phyloP scores from a whole-genome alignment of 2,113 vertebrate genomes.

The Oncorhynchus nerka region DNA sequence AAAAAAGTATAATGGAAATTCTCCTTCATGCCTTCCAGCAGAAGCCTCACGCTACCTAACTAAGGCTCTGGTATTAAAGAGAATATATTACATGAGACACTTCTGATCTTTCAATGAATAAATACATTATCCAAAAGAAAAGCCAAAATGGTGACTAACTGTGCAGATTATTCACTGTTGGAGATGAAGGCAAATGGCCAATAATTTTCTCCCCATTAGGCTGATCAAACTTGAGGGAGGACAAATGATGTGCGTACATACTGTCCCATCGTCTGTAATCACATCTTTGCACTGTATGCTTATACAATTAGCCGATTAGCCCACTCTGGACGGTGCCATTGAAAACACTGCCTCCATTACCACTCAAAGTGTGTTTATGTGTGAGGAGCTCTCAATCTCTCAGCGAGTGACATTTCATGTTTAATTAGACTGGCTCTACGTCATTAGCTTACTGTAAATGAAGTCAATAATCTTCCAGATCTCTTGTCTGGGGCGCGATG shows the following conservation, averaged over 20 bases:
- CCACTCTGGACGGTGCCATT: slow-evolving; percentile 59
- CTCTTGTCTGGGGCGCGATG: slow-evolving; percentile 41
- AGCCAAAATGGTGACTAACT: slow-evolving; percentile 23
- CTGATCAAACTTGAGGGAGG: no score
- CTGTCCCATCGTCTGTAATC: slow-evolving; percentile 50
- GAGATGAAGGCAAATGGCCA: slow-evolving; percentile 42
- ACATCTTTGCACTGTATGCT: slow-evolving; percentile 54
- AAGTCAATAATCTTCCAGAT: slow-evolving; percentile 55
- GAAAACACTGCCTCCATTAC: slow-evolving; percentile 40
- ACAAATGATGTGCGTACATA: slow-evolving; percentile 2
- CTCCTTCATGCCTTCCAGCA: neutral
- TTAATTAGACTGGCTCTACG: slow-evolving; percentile 57
- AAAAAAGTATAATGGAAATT: slow-evolving; percentile 28
- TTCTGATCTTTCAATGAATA: neutral
- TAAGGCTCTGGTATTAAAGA: slow-evolving; percentile 25
- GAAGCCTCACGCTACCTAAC: neutral
- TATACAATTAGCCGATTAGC: slow-evolving; percentile 66
- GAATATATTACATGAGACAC: neutral
- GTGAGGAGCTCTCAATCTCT: slow-evolving; percentile 42
- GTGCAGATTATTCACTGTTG: slow-evolving; percentile 53
- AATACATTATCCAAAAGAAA: neutral
- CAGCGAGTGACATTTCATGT: slow-evolving; percentile 53
- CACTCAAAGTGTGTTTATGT: slow-evolving; percentile 10
- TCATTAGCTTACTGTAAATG: slow-evolving; percentile 44
- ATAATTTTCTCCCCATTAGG: slow-evolving; percentile 41